Base-by-base conservation (phyloP, 1,140 invertebrate species). In the Elysia chlorotica region DNA sequence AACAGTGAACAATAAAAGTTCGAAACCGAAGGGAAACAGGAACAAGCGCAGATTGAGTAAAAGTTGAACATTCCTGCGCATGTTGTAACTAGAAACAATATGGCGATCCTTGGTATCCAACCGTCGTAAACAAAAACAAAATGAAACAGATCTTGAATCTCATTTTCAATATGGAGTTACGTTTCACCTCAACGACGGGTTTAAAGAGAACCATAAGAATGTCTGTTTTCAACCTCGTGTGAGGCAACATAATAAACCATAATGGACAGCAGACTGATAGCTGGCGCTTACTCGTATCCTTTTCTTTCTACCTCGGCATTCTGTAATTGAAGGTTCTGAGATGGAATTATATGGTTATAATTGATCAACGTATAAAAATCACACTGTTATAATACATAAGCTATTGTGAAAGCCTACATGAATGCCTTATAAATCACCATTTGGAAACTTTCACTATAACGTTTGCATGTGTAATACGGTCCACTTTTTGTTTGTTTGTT, bases 241-340 rank as follows among this genome's bases (percentile, higher is more conserved):
- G 37, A 25, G 19, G n/a, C n/a, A 21, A 5, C 21, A 21, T 61
- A 25, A 57, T 36, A 37, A 71, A 25, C 23, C 48, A 73, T n/a
- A n/a, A n/a, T 74, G 69, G 63, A 71, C 33, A 73, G 67, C 53
- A 65, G 56, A 28, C 76, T 82, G 66, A 65, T 82, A n/a, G 68
- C 78, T n/a, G 81, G 79, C 23, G 79, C 79, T 19, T 82, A 82
- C 76, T 82, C 81, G 81, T 81, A 82, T 82, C 81, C 79, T 82
- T 82, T 78, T 37, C n/a, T 54, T 65, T 33, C 25, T 53, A 21
- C 1, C n/a, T 74, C n/a, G 19, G 19, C 4, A n/a, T 5, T 2
- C 21, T 31, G 61, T 21, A 28, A 35, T 21, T n/a, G 31, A 33
- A 28, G 2, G 28, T 63, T 2, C 30, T 33, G n/a, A n/a, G n/a